Conservation (phyloP, 1,140 invertebrate species). For the Macrostomum lignano region DNA sequence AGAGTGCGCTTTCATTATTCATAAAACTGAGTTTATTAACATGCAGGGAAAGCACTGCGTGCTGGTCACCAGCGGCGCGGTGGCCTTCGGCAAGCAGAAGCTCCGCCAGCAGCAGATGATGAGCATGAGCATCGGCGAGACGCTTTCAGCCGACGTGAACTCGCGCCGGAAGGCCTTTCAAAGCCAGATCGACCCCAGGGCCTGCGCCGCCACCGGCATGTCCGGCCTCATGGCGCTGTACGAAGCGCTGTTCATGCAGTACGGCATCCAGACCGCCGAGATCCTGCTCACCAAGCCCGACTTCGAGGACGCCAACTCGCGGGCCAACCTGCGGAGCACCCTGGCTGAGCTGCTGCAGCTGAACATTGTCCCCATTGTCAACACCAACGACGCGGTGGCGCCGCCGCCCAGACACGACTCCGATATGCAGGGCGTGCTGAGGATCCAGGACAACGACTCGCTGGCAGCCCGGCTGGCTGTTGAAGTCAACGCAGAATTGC, state of each 20-base stretch:
- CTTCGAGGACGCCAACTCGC: slow-evolving; percentile 76
- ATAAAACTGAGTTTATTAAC: too few species aligned
- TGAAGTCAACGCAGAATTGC: slow-evolving; percentile 65
- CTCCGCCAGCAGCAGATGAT: slow-evolving; percentile 79
- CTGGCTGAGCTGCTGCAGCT: slow-evolving; percentile 67
- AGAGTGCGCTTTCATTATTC: too few species aligned
- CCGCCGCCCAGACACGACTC: slow-evolving; percentile 51
- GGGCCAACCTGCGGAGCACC: slow-evolving; percentile 67
- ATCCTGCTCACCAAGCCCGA: slow-evolving; percentile 87
- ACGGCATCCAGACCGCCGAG: slow-evolving; percentile 90
- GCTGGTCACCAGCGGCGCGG: slow-evolving; percentile 90
- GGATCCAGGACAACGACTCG: slow-evolving; percentile 89
- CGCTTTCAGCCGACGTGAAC: slow-evolving; percentile 37
- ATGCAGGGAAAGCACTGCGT: slow-evolving; percentile 57
- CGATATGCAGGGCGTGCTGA: slow-evolving; percentile 39
- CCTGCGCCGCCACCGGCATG: slow-evolving; percentile 89
- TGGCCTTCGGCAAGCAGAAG: slow-evolving; percentile 93
- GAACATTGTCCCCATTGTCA: slow-evolving; percentile 96
- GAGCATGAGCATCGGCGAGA: slow-evolving; percentile 83
- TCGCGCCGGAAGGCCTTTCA: slow-evolving; percentile 5
- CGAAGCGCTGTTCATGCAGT: slow-evolving; percentile 94
- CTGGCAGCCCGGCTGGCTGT: slow-evolving; percentile 72
- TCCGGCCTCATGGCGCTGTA: slow-evolving; percentile 92
- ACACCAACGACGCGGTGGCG: slow-evolving; percentile 92
- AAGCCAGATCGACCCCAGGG: slow-evolving; percentile 23